Percentiles rank a stretch among this genome's conserved stretches.
These are phyloP conservation scores for Drosophila diplacantha DNA, from an alignment of 2,888 invertebrate species.

Conservation along the genomic window DNA sequence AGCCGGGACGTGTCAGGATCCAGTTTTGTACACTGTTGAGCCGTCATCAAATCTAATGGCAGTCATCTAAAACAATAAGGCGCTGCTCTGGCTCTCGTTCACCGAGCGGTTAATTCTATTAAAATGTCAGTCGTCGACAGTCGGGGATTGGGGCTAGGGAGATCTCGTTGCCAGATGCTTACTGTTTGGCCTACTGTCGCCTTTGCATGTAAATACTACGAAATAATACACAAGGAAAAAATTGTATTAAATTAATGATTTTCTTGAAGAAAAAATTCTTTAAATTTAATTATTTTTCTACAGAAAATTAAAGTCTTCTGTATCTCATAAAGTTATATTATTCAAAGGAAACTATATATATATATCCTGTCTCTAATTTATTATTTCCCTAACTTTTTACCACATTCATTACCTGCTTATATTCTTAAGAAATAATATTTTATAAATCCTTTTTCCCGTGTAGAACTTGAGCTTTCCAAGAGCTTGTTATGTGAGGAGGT, in stretches of 20 bases:
- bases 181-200: constrained; percentile 28
- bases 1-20: constrained; percentile 17
- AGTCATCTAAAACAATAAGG: constrained; percentile 48
- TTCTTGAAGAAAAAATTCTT: background rate
- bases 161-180: constrained; percentile 43
- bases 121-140: constrained; percentile 50
- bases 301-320: background rate
- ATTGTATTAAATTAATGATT: background rate
- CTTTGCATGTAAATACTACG: constrained; percentile 58
- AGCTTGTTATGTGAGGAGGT: background rate
- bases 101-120: constrained; percentile 56
- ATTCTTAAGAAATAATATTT: background rate
- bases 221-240: background rate
- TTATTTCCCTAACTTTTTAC: background rate
- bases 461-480: background rate
- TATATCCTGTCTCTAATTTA: background rate
- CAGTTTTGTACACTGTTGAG: constrained; percentile 28
- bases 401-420: background rate
- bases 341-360: background rate
- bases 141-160: constrained; percentile 18
- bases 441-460: background rate
- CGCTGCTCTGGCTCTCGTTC: constrained; percentile 15
- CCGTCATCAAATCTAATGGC: constrained; percentile 48
- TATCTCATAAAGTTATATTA: background rate
- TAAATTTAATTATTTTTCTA: background rate